Conservation (phyloP, 2,113 vertebrate genomes). For the Atrichornis clamosus region DNA sequence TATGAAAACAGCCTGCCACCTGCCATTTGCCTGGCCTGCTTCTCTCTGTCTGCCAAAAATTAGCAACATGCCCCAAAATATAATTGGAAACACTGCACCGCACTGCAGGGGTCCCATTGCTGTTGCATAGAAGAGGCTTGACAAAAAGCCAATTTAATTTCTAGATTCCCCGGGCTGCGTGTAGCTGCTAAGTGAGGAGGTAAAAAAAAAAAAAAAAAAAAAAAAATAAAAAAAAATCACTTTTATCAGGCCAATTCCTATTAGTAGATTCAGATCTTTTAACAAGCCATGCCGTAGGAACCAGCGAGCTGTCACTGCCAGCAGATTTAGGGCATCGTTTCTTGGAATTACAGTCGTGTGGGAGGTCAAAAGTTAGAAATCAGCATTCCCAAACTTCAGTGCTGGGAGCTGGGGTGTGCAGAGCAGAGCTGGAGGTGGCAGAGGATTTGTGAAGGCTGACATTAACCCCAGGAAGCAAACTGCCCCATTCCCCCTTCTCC, state of each 20-base stretch:
- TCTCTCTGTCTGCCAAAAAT: constrained; percentile 54
- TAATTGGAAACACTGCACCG: constrained; percentile 61
- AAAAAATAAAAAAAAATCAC: not conserved
- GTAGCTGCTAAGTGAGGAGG: constrained; percentile 27
- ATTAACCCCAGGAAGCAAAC: not conserved
- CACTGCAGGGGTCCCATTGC: constrained; percentile 42
- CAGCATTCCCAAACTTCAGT: not conserved
- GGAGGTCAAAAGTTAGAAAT: not conserved
- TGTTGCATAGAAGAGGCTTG: constrained; percentile 43
- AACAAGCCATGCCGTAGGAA: not conserved
- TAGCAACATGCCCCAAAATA: constrained; percentile 51
- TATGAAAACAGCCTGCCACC: constrained; percentile 59
- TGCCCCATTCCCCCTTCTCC: not conserved
- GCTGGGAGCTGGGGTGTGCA: accelerated
- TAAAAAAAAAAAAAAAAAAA: not conserved
- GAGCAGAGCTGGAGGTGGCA: not conserved
- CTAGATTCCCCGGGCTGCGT: constrained; percentile 10
- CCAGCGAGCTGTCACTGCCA: not conserved
- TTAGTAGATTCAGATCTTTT: constrained; percentile 42
- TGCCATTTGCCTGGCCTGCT: constrained; percentile 53
- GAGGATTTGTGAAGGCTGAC: not conserved
- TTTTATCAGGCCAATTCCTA: constrained; percentile 52
- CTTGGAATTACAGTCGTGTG: not conserved
- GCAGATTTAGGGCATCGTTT: constrained; percentile 16
- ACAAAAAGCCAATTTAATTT: constrained; percentile 61